phyloP scores from a whole-genome alignment of 2,113 vertebrate genomes.

The Phrynocephalus versicolor region DNA sequence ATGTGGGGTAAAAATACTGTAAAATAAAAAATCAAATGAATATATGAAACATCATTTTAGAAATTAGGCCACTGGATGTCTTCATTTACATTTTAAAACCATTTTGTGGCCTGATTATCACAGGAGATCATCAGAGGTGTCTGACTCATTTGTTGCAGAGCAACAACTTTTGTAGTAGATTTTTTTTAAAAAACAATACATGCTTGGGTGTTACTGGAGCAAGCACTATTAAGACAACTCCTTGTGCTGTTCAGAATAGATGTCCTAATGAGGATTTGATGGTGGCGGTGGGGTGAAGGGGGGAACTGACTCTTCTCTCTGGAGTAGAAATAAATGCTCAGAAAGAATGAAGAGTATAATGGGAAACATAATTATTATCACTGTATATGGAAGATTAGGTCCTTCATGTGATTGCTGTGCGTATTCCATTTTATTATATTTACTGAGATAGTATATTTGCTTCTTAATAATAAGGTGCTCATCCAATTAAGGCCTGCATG shows the following conservation, averaged over 20 bases:
- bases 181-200: neutral
- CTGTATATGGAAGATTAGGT: neutral
- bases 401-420: neutral
- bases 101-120: neutral
- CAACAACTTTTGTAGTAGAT: too few relatives aligned
- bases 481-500: neutral
- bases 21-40: too few relatives aligned
- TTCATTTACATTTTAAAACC: neutral
- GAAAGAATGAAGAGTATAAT: constrained; percentile 20
- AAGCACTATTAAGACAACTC: neutral
- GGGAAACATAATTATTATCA: too few relatives aligned
- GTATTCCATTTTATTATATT: neutral
- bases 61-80: neutral
- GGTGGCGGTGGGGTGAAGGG: too few relatives aligned
- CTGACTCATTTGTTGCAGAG: too few relatives aligned
- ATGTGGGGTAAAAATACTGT: too few relatives aligned
- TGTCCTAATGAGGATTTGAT: constrained; percentile 2
- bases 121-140: neutral
- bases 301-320: neutral
- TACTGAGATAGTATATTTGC: neutral
- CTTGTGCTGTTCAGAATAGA: constrained; percentile 21
- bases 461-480: too few relatives aligned
- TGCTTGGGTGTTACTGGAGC: neutral
- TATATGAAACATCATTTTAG: neutral
- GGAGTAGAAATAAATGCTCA: constrained; percentile 1